Evolutionary conservation across 2,888 invertebrate genomes (phyloP).

Genomic region (Eurytoma californica): DNA sequence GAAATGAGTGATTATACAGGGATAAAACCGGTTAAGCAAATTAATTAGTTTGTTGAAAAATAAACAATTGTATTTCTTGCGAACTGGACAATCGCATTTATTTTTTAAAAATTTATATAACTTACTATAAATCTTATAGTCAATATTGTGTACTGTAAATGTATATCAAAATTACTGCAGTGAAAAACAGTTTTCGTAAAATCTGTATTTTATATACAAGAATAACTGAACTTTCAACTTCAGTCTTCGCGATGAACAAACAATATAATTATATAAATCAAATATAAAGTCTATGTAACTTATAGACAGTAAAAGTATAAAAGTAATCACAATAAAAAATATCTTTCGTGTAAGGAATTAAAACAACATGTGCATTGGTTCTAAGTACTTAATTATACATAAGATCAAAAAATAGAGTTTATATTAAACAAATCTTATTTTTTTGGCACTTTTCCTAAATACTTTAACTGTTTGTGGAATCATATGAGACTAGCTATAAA

Average conservation of each 20-base stretch:
- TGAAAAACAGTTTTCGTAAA: neutral
- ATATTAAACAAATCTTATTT: neutral
- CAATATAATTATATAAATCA: neutral
- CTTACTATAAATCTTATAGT: neutral
- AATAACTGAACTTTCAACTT: conserved; percentile 23
- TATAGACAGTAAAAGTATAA: neutral
- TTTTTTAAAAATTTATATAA: conserved; percentile 1
- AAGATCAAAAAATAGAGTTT: conserved; percentile 26
- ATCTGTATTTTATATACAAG: conserved; percentile 10
- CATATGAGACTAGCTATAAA: conserved; percentile 8
- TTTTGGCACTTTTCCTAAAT: conserved; percentile 20
- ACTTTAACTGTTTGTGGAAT: neutral
- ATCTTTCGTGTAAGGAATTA: neutral
- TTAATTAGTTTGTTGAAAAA: neutral
- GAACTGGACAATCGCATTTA: neutral
- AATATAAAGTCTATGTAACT: neutral
- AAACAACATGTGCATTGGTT: neutral
- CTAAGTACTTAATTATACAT: conserved; percentile 21
- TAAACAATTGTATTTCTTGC: neutral
- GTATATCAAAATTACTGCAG: neutral
- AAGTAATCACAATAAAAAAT: conserved; percentile 9
- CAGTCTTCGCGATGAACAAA: conserved; percentile 19
- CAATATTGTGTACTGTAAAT: neutral
- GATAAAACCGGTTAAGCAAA: too few species aligned
- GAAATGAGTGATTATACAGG: neutral